Base-by-base conservation (phyloP, 2,888 invertebrate species). In the Acronicta alni region DNA sequence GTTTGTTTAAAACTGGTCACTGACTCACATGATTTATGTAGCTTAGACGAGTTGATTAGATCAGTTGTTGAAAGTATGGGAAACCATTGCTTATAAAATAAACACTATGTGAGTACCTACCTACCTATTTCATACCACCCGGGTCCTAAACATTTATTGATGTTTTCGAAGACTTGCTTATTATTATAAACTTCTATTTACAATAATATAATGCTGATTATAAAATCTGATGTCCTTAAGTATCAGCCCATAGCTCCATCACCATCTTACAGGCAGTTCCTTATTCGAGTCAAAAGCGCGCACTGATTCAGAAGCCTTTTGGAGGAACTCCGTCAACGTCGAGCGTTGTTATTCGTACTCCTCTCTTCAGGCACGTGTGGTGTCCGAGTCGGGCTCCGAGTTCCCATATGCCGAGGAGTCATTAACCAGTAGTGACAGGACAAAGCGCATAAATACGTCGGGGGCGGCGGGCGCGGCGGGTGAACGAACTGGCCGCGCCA, bases 361-460 rank as follows among this genome's bases (percentile, higher is more conserved):
- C 18, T 5, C 17, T 30, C 41, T 17, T 30, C 23, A 17, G 39
- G 16, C 30, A 10, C 3, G 30, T 12, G 30, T 30, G 30, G 2
- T 30, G 30, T 30, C 12, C 30, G 30, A 30, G 26, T 30, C 41
- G 15, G 18, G 42, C 45, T 18, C 57, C 20, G 45, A 23, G 16
- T 59, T 47, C 46, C 14, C 46, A 42, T 47, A 52, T 32, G 44
- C 14, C 26, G 51, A 47, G 35, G 44, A 53, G 67, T 64, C 78
- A 67, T 72, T 63, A 71, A 55, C 65, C 76, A 62, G 53, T 59
- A 52, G 60, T 67, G 79, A 79, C 79, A 79, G 79, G 69, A 79
- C 79, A 75, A 72, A 77, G 79, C 67, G 57, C 66, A 69, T 55
- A 59, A 64, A 46, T 61, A 54, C 53, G 26, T 52, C 26, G 62